Percentiles rank a stretch among this genome's conserved stretches.
Evolutionary conservation across 2,888 invertebrate genomes (phyloP).

Genomic region (Hirtodrosophila alboralis): DNA sequence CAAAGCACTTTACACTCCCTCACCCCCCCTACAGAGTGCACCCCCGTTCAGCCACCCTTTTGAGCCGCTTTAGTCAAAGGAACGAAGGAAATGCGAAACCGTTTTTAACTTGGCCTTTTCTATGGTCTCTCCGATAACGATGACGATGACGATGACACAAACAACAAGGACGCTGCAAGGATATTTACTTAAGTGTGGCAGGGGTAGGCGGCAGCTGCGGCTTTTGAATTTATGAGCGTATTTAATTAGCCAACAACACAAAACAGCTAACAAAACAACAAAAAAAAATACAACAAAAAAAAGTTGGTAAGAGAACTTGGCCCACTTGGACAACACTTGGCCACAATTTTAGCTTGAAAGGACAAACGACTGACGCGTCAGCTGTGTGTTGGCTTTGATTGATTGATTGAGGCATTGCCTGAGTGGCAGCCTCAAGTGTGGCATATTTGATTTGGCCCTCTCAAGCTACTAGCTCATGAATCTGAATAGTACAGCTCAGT

Average conservation of each 20-base stretch:
- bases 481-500: conserved; percentile 33
- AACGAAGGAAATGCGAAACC: conserved; percentile 41
- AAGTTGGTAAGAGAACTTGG: conserved; percentile 9
- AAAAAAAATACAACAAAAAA: too few relatives aligned
- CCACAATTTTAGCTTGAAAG: conserved; percentile 39
- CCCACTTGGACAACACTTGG: conserved; percentile 42
- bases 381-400: conserved; percentile 72
- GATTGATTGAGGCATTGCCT: conserved; percentile 76
- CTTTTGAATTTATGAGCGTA: conserved; percentile 77
- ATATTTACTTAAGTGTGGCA: not conserved
- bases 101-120: conserved; percentile 40
- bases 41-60: too few relatives aligned
- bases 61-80: conserved; percentile 45
- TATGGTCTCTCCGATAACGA: conserved; percentile 29
- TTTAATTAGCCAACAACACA: conserved; percentile 67
- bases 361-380: conserved; percentile 41
- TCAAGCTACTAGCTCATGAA: conserved; percentile 44
- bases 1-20: conserved; percentile 33
- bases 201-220: conserved; percentile 11
- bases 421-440: conserved; percentile 74
- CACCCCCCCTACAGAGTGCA: too few relatives aligned
- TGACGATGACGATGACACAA: conserved; percentile 6
- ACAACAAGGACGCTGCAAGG: not conserved
- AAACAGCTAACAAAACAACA: conserved; percentile 5
- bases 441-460: conserved; percentile 71